Evolutionary conservation across 2,888 invertebrate genomes (phyloP).

Genomic region (Anodontia alba): DNA sequence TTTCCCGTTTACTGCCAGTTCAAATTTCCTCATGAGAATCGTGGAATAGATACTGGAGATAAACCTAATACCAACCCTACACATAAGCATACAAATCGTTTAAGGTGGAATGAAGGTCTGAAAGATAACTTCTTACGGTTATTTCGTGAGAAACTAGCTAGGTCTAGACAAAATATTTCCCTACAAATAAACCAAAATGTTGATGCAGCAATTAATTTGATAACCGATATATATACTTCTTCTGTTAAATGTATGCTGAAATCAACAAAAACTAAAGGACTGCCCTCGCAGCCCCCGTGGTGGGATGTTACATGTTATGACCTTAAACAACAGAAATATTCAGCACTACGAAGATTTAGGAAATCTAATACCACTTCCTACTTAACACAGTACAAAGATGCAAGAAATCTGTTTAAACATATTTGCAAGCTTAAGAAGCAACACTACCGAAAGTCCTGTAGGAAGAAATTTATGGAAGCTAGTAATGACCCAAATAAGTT

Average conservation of each 20-base stretch:
- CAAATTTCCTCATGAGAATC: not conserved
- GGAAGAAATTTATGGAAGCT: too few relatives aligned
- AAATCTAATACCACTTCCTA: not conserved
- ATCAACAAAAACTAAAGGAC: not conserved
- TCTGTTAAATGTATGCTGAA: constrained; percentile 10
- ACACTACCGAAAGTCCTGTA: too few relatives aligned
- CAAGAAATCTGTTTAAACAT: constrained; percentile 16
- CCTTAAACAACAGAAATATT: not conserved
- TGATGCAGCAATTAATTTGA: not conserved
- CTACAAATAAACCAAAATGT: not conserved
- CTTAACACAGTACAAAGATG: constrained; percentile 12
- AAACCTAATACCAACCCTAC: not conserved
- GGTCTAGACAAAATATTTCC: not conserved
- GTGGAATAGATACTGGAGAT: not conserved
- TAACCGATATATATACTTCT: constrained; percentile 1
- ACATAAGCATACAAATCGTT: not conserved
- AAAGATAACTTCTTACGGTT: not conserved
- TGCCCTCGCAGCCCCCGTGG: not conserved
- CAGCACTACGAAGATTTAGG: constrained; percentile 15
- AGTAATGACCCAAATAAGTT: too few relatives aligned
- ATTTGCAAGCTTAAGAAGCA: not conserved
- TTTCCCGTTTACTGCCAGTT: constrained; percentile 25
- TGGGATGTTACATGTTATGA: constrained; percentile 16
- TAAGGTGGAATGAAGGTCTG: not conserved
- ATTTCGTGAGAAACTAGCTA: not conserved